Conservation (phyloP, 1,140 invertebrate species). For the Achatina immaculata region DNA sequence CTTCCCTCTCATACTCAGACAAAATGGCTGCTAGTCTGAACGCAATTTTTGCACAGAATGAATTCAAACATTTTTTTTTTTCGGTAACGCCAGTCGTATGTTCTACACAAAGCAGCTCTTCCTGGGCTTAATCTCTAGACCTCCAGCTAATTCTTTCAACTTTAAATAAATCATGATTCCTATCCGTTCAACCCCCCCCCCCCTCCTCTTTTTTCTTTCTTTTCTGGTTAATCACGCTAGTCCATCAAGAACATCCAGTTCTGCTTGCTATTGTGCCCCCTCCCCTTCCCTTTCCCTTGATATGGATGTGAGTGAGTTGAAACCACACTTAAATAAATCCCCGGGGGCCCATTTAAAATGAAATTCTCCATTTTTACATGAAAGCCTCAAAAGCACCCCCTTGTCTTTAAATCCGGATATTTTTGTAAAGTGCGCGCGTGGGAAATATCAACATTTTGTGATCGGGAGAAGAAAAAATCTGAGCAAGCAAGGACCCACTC, state of each 20-base stretch:
- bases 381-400: constrained; percentile 3
- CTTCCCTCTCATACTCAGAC: too few species aligned
- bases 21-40: too few species aligned
- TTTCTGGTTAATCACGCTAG: not conserved
- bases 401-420: constrained; percentile 6
- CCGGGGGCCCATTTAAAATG: not conserved
- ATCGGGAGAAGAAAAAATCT: not conserved
- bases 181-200: not conserved
- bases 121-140: not conserved
- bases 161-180: not conserved
- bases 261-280: not conserved
- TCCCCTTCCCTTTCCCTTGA: not conserved
- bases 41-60: too few species aligned
- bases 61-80: not conserved
- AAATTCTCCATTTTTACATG: not conserved
- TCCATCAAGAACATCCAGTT: not conserved
- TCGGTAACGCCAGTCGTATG: not conserved
- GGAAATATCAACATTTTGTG: constrained; percentile 3
- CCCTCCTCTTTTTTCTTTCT: too few species aligned
- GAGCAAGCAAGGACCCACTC: not conserved
- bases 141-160: not conserved
- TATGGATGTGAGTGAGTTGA: not conserved
- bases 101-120: not conserved
- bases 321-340: constrained; percentile 7
- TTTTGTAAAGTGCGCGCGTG: constrained; percentile 3